These are phyloP conservation scores for Cynoglossus semilaevis DNA, from an alignment of 2,113 vertebrate genomes.

Conservation along the genomic window DNA sequence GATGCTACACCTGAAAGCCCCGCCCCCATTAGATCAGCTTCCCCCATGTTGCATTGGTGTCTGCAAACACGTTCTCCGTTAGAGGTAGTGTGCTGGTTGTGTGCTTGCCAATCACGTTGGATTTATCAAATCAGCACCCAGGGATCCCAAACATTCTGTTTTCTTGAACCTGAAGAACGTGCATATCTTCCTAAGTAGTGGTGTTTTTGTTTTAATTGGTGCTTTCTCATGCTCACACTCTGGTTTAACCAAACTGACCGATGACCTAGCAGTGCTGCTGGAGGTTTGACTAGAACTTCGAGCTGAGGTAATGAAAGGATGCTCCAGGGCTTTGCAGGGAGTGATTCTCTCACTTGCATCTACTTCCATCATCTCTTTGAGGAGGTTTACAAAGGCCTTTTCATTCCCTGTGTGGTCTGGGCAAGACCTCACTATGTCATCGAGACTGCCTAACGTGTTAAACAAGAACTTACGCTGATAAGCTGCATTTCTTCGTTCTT, in stretches of 20 bases:
- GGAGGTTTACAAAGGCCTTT: not conserved
- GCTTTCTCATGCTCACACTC: not conserved
- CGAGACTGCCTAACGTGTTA: not conserved
- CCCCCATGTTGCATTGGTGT: too few relatives aligned
- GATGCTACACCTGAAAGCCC: too few relatives aligned
- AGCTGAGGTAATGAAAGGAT: not conserved
- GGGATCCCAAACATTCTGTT: not conserved
- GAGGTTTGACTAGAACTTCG: not conserved
- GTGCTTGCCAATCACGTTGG: not conserved
- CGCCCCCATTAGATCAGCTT: too few relatives aligned
- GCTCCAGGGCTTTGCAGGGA: not conserved
- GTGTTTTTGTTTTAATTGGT: not conserved
- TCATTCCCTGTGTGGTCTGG: not conserved
- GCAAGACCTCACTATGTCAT: not conserved
- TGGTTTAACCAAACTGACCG: not conserved
- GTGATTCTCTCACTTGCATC: not conserved
- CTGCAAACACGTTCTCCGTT: too few relatives aligned
- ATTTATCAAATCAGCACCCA: not conserved
- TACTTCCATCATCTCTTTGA: not conserved
- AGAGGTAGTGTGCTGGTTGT: not conserved
- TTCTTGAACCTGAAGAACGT: not conserved
- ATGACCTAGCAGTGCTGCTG: not conserved
- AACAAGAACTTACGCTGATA: not conserved
- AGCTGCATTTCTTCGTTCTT: not conserved
- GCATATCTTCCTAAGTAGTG: not conserved